A percentile compares a stretch with the other conserved stretches of the same genome.
phyloP scores from a whole-genome alignment of 1,140 invertebrate species.

The Bombus turneri region DNA sequence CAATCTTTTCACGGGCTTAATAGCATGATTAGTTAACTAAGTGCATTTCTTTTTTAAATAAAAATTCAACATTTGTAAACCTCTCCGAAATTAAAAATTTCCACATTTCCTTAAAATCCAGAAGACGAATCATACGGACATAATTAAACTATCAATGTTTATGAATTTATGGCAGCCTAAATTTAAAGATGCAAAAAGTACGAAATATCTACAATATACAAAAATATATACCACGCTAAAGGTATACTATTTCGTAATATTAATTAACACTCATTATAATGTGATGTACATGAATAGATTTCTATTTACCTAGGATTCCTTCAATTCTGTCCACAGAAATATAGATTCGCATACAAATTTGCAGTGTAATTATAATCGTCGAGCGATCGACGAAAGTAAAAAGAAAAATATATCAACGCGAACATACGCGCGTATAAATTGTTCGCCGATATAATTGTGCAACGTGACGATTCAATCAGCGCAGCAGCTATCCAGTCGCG shows the following conservation, averaged over 20 bases:
- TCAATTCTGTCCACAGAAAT: not conserved
- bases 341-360: not conserved
- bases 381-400: not conserved
- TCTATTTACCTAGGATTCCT: not conserved
- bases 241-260: not conserved
- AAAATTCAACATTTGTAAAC: not conserved
- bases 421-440: not conserved
- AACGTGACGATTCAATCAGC: constrained; percentile 9
- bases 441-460: not conserved
- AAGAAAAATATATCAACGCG: not conserved
- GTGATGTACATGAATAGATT: not conserved
- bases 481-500: not conserved
- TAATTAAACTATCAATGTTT: too few species aligned
- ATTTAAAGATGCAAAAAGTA: not conserved
- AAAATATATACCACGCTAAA: not conserved
- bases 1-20: not conserved
- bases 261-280: not conserved
- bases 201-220: not conserved
- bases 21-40: not conserved
- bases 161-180: too few species aligned
- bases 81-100: too few species aligned
- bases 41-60: not conserved
- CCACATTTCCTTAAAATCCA: not conserved
- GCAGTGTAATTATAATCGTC: not conserved
- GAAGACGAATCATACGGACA: too few species aligned